Evolutionary conservation across 2,797 vertebrate genomes (phyloP).

Genomic region (Sebastes matsubarae): DNA sequence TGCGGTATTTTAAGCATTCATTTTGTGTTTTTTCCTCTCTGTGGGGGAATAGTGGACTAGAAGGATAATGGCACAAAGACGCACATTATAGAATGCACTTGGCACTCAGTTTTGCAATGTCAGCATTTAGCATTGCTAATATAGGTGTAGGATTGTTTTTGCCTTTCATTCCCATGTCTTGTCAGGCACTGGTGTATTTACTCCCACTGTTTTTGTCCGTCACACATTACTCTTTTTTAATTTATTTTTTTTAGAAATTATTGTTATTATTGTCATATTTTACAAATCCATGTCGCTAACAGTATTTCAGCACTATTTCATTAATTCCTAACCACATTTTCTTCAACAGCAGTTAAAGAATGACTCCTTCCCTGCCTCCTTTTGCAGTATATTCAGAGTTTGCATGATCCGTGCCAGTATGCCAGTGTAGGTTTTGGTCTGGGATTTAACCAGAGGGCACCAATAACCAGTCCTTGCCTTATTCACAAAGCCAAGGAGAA

Average conservation of each 20-base stretch:
- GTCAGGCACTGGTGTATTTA: background rate
- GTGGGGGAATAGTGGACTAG: background rate
- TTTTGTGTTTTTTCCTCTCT: background rate
- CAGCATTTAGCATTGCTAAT: background rate
- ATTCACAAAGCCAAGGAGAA: background rate
- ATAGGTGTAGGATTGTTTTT: slow-evolving; percentile 12
- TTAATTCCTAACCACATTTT: slow-evolving; percentile 16
- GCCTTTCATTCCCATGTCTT: background rate
- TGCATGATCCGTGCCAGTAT: slow-evolving; percentile 28
- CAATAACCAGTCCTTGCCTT: background rate
- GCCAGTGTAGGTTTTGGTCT: slow-evolving; percentile 4
- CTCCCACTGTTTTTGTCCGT: background rate
- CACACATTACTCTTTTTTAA: background rate
- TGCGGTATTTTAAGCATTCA: background rate
- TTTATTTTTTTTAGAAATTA: background rate
- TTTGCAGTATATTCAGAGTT: background rate
- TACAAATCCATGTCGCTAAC: background rate
- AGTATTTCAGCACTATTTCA: slow-evolving; percentile 2
- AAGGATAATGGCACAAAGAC: background rate
- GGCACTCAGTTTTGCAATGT: background rate
- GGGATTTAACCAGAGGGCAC: slow-evolving; percentile 13
- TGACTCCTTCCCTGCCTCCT: background rate
- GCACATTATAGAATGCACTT: background rate
- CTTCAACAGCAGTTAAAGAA: slow-evolving; percentile 18
- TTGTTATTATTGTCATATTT: background rate